Conservation (phyloP, 2,113 vertebrate genomes). For the Sialia sialis region DNA sequence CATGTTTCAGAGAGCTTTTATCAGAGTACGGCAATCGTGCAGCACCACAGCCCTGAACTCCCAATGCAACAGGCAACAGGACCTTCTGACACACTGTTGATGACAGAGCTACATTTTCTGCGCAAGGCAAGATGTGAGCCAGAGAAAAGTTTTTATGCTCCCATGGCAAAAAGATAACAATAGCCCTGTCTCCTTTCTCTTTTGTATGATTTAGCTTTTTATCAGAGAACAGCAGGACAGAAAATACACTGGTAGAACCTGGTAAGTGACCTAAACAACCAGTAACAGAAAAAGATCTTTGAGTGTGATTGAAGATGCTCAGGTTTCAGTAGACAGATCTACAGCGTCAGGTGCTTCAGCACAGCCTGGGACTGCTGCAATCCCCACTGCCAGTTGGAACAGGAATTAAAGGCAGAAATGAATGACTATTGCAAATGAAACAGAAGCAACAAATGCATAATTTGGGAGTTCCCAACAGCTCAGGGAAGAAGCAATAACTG, state of each 20-base stretch:
- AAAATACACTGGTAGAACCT: neutral
- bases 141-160: neutral
- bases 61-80: neutral
- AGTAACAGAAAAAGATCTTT: neutral
- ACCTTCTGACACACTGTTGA: neutral
- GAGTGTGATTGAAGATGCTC: neutral
- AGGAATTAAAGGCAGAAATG: conserved; percentile 12
- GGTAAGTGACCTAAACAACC: neutral
- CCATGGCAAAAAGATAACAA: neutral
- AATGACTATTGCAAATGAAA: neutral
- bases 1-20: neutral
- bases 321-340: neutral
- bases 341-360: neutral
- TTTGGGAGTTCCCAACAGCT: conserved; percentile 8
- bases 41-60: neutral
- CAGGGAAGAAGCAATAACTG: neutral
- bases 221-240: neutral
- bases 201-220: neutral
- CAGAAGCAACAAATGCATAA: neutral
- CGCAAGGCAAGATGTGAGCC: neutral
- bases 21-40: neutral
- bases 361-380: neutral
- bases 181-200: neutral
- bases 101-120: neutral
- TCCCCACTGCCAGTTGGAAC: neutral